Evolutionary conservation across 2,797 vertebrate species (phyloP).

Genomic region (Odontamblyopus lacepedii): DNA sequence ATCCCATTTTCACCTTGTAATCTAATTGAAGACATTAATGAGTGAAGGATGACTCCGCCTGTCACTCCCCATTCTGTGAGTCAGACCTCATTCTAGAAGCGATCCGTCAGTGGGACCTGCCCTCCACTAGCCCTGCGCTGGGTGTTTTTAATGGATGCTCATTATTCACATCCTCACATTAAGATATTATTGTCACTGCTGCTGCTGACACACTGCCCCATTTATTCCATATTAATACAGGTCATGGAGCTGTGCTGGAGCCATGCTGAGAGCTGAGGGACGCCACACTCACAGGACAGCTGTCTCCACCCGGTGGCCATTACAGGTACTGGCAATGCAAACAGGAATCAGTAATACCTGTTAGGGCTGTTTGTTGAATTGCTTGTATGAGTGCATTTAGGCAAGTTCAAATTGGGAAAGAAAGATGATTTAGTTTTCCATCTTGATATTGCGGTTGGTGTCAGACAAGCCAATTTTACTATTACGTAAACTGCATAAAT

Average conservation of each 20-base stretch:
- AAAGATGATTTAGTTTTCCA: background rate
- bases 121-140: constrained; percentile 41
- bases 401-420: background rate
- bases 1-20: constrained; percentile 60
- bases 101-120: constrained; percentile 63
- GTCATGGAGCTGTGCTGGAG: constrained; percentile 51
- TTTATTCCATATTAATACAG: constrained; percentile 70
- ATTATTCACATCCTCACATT: constrained; percentile 68
- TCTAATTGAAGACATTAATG: constrained; percentile 68
- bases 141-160: constrained; percentile 54
- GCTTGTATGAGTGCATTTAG: background rate
- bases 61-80: constrained; percentile 63
- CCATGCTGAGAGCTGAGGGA: constrained; percentile 21
- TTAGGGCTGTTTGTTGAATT: background rate
- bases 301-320: constrained; percentile 79
- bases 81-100: constrained; percentile 62
- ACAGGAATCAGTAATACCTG: constrained; percentile 4
- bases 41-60: constrained; percentile 62
- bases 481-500: no score
- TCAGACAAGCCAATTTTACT: background rate
- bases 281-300: constrained; percentile 55
- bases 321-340: constrained; percentile 22
- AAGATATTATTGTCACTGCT: constrained; percentile 52
- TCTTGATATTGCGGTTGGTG: background rate
- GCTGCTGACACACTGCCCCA: constrained; percentile 56